phyloP scores from a whole-genome alignment of 2,113 vertebrate genomes.

The Petrocephalus microphthalmus region DNA sequence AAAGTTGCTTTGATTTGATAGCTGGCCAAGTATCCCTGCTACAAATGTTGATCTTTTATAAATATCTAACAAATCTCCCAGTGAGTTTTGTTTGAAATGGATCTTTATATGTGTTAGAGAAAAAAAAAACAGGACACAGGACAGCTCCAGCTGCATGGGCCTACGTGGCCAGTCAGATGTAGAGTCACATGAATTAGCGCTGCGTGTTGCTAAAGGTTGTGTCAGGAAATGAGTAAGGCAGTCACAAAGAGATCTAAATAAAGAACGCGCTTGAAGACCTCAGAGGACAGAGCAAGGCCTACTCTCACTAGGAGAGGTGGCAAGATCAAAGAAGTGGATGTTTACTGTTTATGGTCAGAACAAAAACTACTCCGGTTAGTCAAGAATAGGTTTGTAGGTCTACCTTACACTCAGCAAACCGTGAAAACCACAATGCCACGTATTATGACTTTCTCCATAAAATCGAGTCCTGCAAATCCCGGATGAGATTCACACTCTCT shows the following conservation, averaged over 20 bases:
- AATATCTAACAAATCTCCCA: neutral
- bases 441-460: neutral
- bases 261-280: neutral
- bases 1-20: neutral
- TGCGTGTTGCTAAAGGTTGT: neutral
- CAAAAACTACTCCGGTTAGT: neutral
- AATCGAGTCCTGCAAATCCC: neutral
- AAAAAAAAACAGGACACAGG: neutral
- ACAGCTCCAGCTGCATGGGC: neutral
- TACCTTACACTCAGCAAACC: neutral
- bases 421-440: neutral
- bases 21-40: neutral
- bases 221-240: neutral
- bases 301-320: neutral
- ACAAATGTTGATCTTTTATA: neutral
- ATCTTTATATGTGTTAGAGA: neutral
- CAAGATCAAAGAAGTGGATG: neutral
- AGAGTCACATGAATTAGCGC: slow-evolving; percentile 2
- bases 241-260: neutral
- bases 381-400: neutral
- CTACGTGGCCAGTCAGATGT: neutral
- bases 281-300: neutral
- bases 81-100: neutral
- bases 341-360: neutral
- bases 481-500: neutral